Conservation (phyloP, 2,888 invertebrate genomes). For the Nebria salina region DNA sequence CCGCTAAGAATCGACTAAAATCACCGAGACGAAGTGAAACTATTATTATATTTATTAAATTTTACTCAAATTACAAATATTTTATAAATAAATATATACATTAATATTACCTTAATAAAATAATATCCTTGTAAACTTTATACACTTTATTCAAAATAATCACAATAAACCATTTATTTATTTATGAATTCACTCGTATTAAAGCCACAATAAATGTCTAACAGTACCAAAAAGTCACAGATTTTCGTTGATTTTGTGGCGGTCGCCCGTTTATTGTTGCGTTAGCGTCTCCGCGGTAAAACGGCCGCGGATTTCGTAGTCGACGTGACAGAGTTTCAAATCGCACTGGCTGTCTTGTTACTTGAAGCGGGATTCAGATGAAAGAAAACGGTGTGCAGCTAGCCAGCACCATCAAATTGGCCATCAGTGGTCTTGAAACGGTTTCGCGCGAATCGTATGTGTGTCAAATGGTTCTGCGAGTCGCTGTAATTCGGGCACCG, state of each 20-base stretch:
- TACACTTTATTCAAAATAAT: neutral
- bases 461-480: slow-evolving; percentile 1
- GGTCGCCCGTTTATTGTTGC: neutral
- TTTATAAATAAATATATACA: no score
- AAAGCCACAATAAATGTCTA: no score
- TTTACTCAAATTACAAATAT: no score
- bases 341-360: slow-evolving; percentile 8
- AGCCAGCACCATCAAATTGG: neutral
- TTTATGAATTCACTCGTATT: no score
- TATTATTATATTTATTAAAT: no score
- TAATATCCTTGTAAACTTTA: neutral
- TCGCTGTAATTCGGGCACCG: no score
- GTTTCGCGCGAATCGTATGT: neutral
- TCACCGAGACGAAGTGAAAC: no score
- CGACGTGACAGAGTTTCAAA: neutral
- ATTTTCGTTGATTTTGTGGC: neutral
- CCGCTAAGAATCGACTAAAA: neutral
- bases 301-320: neutral
- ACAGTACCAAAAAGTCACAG: neutral
- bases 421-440: neutral
- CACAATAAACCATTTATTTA: neutral
- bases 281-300: neutral
- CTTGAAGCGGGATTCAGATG: slow-evolving; percentile 7
- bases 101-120: neutral
- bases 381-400: slow-evolving; percentile 14